Conservation (phyloP, 2,113 vertebrate genomes). For the Excalfactoria chinensis region DNA sequence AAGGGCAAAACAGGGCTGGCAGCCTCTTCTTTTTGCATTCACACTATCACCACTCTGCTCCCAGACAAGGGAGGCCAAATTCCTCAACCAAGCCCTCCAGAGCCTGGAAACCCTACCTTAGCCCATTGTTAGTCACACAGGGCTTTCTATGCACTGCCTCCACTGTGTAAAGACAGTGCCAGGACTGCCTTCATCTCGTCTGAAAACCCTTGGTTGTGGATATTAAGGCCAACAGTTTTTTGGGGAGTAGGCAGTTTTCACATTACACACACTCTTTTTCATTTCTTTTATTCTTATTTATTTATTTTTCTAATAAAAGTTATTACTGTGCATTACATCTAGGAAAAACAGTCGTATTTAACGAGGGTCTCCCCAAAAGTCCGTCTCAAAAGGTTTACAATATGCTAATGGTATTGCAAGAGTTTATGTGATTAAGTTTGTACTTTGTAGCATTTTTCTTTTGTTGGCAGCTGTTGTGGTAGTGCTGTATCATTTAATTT, state of each 20-base stretch:
- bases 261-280: background rate
- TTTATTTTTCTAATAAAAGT: background rate
- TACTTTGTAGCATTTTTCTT: slow-evolving; percentile 46
- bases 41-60: background rate
- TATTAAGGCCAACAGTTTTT: slow-evolving; percentile 6
- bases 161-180: background rate
- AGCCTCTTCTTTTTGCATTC: background rate
- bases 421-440: slow-evolving; percentile 30
- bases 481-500: slow-evolving; percentile 76
- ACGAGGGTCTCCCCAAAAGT: background rate
- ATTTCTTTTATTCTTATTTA: background rate
- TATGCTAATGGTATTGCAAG: slow-evolving; percentile 12
- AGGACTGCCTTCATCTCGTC: background rate
- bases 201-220: background rate
- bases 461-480: slow-evolving; percentile 69
- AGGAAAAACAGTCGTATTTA: background rate
- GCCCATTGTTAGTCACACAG: slow-evolving; percentile 4
- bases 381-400: background rate
- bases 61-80: slow-evolving; percentile 29
- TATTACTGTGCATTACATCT: background rate
- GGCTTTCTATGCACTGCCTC: background rate
- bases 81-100: background rate
- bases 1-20: background rate
- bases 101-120: slow-evolving; percentile 41
- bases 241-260: background rate